Evolutionary conservation across 2,113 vertebrate species (phyloP), one percentile per base, ranked within the genome.

Genomic region (Rhodinocichla rosea): DNA sequence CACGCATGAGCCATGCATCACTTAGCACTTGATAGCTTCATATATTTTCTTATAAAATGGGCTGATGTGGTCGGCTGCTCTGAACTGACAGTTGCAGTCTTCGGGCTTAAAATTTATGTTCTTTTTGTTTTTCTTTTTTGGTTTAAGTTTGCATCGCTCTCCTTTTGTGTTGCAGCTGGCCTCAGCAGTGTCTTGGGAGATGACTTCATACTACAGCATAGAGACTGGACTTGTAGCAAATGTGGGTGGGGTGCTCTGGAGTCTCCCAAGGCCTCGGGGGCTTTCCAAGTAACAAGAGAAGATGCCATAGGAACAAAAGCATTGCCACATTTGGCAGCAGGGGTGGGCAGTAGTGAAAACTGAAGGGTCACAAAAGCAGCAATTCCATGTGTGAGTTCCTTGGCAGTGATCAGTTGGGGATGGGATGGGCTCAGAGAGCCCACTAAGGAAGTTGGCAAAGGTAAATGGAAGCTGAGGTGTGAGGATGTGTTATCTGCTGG

Each of bases 141-240:
- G 85, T 94, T 85, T 84, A 87, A 83, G 87, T 91, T 85, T 88
- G 94, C 75, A 45, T 73, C 19, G 85, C 70, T 95, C 76, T 75
- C 65, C 88, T 88, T 95, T 93, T 93, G 88, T 94, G 70, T 85
- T 95, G 90, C 92, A 94, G 88, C 96, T 97, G 96, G 90, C 67
- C 90, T 78, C 88, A 90, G 88, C 85, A 57, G 92, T 53, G 87
- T 90, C 94, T 91, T 73, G 95, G 96, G 96, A 93, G 78, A 97
- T 96, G 95, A 97, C 82, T 82, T 97, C 92, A 97, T 79, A 3
- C 78, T 82, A 7, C 62, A 82, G 40, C 90, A 64, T 60, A 93
- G 94, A 86, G 28, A 94, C 67, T 80, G 88, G 89, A n/a, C 73
- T 90, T 3, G 3, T 62, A 92, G 95, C 83, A 56, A 83, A 60